Percentiles rank a stretch among this genome's conserved stretches.
These are phyloP conservation scores for Drosophila mulleri DNA, from an alignment of 2,888 invertebrate genomes.

Conservation along the genomic window DNA sequence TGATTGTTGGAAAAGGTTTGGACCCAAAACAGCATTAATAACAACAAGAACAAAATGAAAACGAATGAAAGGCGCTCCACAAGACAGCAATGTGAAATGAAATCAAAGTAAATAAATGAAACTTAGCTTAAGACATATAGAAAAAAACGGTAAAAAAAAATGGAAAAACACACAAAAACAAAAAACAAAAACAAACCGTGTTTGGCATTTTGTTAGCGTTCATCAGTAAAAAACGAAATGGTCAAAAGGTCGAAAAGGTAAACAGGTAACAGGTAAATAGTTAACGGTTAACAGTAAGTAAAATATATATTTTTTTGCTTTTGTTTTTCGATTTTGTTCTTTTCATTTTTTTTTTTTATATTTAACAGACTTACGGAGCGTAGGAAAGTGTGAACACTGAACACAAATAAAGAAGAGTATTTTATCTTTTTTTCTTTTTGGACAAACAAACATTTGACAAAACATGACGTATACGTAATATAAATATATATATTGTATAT, in stretches of 20 bases:
- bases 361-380: conserved; percentile 73
- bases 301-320: conserved; percentile 27
- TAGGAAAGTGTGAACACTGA: conserved; percentile 80
- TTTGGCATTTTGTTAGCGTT: conserved; percentile 54
- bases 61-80: conserved; percentile 71
- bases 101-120: conserved; percentile 56
- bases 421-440: conserved; percentile 21
- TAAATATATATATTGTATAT: conserved; percentile 57
- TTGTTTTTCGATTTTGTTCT: conserved; percentile 19
- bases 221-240: conserved; percentile 47
- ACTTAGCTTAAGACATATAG: conserved; percentile 55
- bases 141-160: conserved; percentile 17
- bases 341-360: conserved; percentile 13
- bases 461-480: conserved; percentile 70
- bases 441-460: conserved; percentile 52
- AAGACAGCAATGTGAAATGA: conserved; percentile 51
- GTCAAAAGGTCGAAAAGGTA: conserved; percentile 39
- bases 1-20: conserved; percentile 52
- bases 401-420: conserved; percentile 82
- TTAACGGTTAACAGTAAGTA: conserved; percentile 72
- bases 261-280: conserved; percentile 68
- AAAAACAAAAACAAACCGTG: conserved; percentile 41
- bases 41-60: conserved; percentile 19
- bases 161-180: background rate
- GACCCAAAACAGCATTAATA: conserved; percentile 77